Evolutionary conservation across 2,113 vertebrate genomes (phyloP).

Genomic region (Tachysurus fulvidraco): DNA sequence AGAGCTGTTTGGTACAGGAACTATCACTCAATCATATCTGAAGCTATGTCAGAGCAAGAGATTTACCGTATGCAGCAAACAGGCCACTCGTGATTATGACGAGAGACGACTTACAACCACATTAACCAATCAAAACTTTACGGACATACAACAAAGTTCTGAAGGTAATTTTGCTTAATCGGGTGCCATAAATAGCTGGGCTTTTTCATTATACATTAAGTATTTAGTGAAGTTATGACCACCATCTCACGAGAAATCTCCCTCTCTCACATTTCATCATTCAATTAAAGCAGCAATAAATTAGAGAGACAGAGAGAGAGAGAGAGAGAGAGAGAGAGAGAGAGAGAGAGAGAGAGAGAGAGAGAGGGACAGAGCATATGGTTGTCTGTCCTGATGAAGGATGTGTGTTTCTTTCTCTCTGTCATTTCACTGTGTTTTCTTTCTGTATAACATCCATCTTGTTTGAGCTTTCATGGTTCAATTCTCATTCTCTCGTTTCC

Average conservation of each 20-base stretch:
- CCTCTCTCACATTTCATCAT: neutral
- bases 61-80: neutral
- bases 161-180: neutral
- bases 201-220: neutral
- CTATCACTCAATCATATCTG: neutral
- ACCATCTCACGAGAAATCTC: neutral
- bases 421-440: neutral
- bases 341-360: slow-evolving; percentile 3
- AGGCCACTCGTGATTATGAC: neutral
- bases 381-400: neutral
- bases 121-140: neutral
- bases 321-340: slow-evolving; percentile 23
- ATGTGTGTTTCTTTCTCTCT: neutral
- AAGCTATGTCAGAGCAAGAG: neutral
- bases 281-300: slow-evolving; percentile 35
- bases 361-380: slow-evolving; percentile 7
- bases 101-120: neutral
- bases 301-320: slow-evolving; percentile 22
- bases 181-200: neutral
- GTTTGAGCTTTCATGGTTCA: neutral
- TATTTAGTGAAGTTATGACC: neutral
- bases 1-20: neutral
- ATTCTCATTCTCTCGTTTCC: neutral
- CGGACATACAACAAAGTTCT: neutral
- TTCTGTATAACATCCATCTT: neutral